These are phyloP conservation scores for Hyaena hyaena DNA, from an alignment of 2,113 vertebrate genomes.

Conservation along the genomic window DNA sequence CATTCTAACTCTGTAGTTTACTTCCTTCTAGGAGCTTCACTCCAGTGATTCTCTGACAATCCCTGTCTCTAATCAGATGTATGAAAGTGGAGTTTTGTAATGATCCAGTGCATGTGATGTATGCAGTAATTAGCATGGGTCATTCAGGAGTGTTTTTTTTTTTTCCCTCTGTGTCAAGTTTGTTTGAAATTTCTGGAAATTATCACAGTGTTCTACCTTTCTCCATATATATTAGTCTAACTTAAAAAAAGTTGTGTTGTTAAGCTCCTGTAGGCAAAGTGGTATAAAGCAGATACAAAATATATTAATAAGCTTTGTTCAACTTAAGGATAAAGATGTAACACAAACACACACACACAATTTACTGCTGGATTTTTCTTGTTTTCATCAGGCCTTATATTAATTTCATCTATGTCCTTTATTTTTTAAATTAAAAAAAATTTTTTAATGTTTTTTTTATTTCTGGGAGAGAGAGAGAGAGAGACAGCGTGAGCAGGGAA, in stretches of 20 bases:
- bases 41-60: not conserved
- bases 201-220: not conserved
- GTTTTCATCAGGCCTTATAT: not conserved
- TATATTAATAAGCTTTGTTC: constrained; percentile 7
- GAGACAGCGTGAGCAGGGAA: too few species aligned
- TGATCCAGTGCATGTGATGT: not conserved
- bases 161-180: not conserved
- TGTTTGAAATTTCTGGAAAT: constrained; percentile 38
- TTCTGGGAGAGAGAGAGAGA: too few species aligned
- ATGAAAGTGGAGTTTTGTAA: not conserved
- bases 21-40: not conserved
- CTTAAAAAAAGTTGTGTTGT: not conserved
- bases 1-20: not conserved
- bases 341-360: not conserved
- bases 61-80: not conserved
- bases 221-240: not conserved
- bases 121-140: not conserved
- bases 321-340: not conserved
- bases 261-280: not conserved
- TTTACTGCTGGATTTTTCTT: not conserved
- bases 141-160: not conserved
- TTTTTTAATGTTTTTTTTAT: too few species aligned
- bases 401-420: constrained; percentile 14
- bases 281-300: constrained; percentile 20
- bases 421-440: too few species aligned